Evolutionary conservation across 2,888 invertebrate genomes (phyloP).

Genomic region (Cremastinae sp.): DNA sequence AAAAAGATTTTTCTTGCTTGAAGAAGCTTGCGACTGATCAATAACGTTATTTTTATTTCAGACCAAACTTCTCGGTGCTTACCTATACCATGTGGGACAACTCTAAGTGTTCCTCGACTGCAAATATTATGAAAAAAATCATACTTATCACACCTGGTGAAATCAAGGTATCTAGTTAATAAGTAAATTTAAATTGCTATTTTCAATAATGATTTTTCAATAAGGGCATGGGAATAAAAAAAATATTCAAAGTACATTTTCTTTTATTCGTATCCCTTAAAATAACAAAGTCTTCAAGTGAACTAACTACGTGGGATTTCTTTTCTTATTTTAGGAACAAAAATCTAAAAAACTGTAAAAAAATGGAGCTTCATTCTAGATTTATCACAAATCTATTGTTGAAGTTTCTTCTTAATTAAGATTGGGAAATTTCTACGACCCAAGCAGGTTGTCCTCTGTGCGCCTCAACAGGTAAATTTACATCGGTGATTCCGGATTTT

Average conservation of each 20-base stretch:
- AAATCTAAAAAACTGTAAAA: no score
- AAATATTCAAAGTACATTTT: slow-evolving; percentile 25
- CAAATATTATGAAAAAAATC: neutral
- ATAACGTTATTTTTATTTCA: slow-evolving; percentile 81
- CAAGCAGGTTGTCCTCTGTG: slow-evolving; percentile 74
- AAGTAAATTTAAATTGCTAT: slow-evolving; percentile 18
- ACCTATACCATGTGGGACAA: slow-evolving; percentile 89
- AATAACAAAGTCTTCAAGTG: no score
- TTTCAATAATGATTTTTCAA: slow-evolving; percentile 29
- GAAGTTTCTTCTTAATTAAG: no score
- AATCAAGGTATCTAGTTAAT: slow-evolving; percentile 25
- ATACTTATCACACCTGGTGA: slow-evolving; percentile 9
- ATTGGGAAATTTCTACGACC: slow-evolving; percentile 65
- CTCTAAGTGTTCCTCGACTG: slow-evolving; percentile 71
- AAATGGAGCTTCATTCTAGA: no score
- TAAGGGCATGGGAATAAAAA: slow-evolving; percentile 23
- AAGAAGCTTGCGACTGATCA: neutral
- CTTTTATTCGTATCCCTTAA: slow-evolving; percentile 2
- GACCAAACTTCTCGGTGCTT: slow-evolving; percentile 95
- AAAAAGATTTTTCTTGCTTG: neutral
- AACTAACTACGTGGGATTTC: no score
- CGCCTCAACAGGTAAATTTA: slow-evolving; percentile 68
- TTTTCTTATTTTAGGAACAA: no score
- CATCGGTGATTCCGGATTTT: slow-evolving; percentile 43
- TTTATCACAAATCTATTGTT: no score